These are phyloP conservation scores for Pseudorectes ferrugineus DNA, from an alignment of 2,113 vertebrate species.

Conservation along the genomic window DNA sequence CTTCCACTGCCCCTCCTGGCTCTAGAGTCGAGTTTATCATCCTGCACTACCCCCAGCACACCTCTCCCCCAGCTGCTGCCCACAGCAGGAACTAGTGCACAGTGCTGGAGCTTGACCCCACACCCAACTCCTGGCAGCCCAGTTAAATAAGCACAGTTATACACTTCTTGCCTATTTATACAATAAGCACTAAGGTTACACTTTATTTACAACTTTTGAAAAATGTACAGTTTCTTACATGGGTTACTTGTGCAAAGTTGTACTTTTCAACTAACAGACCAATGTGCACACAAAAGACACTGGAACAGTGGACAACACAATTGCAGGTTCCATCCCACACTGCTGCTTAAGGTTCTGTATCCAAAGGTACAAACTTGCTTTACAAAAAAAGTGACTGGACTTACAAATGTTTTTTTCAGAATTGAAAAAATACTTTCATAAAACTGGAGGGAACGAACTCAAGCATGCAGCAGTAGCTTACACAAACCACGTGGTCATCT, in stretches of 20 bases:
- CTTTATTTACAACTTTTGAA: constrained; percentile 97
- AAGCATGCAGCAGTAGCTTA: constrained; percentile 64
- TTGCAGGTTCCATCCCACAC: constrained; percentile 61
- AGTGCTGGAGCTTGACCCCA: not conserved
- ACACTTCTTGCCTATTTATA: constrained; percentile 59
- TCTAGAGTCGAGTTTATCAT: not conserved
- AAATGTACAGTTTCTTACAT: constrained; percentile 99
- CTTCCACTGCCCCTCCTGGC: not conserved
- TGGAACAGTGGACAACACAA: constrained; percentile 68
- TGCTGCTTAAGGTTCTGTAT: constrained; percentile 61
- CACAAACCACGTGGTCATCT: not conserved
- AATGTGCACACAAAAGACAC: constrained; percentile 73
- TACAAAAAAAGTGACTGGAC: constrained; percentile 44
- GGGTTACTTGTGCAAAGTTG: constrained; percentile 94
- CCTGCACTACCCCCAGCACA: not conserved
- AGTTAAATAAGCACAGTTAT: not conserved
- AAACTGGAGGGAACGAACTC: constrained; percentile 43
- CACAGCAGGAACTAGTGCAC: rapidly evolving
- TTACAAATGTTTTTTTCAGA: constrained; percentile 41
- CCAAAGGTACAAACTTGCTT: constrained; percentile 65
- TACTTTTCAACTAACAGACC: constrained; percentile 72
- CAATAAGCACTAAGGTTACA: constrained; percentile 76
- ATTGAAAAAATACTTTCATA: constrained; percentile 37
- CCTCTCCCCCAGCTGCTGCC: not conserved
- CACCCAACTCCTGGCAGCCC: rapidly evolving